Evolutionary conservation across 2,113 vertebrate genomes (phyloP).

Genomic region (Podiceps cristatus): DNA sequence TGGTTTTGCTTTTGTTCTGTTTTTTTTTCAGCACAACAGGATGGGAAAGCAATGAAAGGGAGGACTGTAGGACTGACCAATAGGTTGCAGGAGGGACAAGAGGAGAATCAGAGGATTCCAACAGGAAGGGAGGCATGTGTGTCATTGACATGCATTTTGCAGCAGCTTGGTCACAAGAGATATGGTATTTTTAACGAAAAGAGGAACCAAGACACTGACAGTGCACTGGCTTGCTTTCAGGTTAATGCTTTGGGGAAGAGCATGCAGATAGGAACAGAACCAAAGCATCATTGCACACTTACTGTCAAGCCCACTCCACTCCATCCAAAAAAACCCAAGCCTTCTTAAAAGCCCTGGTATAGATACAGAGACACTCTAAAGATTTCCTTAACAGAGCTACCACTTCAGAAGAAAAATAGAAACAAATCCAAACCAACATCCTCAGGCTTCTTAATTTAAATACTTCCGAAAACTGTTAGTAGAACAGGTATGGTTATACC

Average conservation of each 20-base stretch:
- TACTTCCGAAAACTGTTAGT: not conserved
- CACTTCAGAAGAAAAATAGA: not conserved
- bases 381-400: not conserved
- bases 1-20: too few relatives aligned
- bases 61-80: not conserved
- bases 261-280: not conserved
- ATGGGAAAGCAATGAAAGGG: not conserved
- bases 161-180: not conserved
- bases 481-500: not conserved
- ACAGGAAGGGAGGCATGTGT: fast-evolving
- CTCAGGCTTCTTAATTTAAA: not conserved
- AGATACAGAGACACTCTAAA: not conserved
- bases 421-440: not conserved
- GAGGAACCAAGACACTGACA: not conserved
- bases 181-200: not conserved
- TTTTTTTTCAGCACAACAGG: not conserved
- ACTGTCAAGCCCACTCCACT: not conserved
- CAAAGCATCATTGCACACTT: not conserved
- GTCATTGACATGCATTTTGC: not conserved
- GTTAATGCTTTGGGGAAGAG: not conserved
- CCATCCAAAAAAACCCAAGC: not conserved
- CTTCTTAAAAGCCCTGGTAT: not conserved
- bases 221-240: not conserved
- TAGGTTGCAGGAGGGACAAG: not conserved
- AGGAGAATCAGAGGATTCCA: not conserved